A percentile compares a stretch with the other conserved stretches of the same genome.
phyloP scores from a whole-genome alignment of 2,888 invertebrate species.

The Prostheceraeus crozeri region DNA sequence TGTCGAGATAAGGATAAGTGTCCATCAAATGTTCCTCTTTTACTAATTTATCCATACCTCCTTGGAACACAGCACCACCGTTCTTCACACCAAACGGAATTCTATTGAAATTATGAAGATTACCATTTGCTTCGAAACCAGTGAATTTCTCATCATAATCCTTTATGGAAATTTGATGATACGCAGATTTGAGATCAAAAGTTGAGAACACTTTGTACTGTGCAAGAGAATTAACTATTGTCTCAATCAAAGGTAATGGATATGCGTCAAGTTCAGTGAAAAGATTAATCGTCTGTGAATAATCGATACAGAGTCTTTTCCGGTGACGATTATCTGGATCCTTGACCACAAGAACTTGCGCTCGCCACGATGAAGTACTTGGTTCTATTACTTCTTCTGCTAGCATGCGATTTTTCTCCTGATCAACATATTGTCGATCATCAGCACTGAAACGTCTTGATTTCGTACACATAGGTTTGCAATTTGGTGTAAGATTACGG shows the following conservation, averaged over 20 bases:
- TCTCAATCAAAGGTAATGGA: constrained; percentile 25
- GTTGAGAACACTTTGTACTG: constrained; percentile 20
- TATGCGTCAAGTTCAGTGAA: constrained; percentile 20
- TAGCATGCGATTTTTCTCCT: background rate
- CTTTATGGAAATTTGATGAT: constrained; percentile 12
- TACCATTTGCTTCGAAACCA: constrained; percentile 7
- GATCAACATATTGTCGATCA: constrained; percentile 7
- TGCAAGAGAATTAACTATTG: constrained; percentile 6
- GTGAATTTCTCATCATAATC: background rate
- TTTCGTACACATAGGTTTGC: constrained; percentile 2
- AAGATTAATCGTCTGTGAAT: constrained; percentile 7
- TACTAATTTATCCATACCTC: constrained; percentile 9
- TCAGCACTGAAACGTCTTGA: constrained; percentile 2
- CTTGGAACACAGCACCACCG: constrained; percentile 5
- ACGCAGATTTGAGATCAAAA: constrained; percentile 18
- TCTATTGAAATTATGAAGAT: constrained; percentile 3
- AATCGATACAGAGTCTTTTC: background rate
- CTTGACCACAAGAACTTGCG: constrained; percentile 13
- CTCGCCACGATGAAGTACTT: constrained; percentile 22
- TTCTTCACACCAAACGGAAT: constrained; percentile 11
- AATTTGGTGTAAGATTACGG: background rate
- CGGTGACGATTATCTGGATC: background rate
- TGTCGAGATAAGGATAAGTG: constrained; percentile 6
- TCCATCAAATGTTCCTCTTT: constrained; percentile 2
- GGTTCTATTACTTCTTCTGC: constrained; percentile 22